Evolutionary conservation across 2,113 vertebrate genomes (phyloP).

Genomic region (Pica pica): DNA sequence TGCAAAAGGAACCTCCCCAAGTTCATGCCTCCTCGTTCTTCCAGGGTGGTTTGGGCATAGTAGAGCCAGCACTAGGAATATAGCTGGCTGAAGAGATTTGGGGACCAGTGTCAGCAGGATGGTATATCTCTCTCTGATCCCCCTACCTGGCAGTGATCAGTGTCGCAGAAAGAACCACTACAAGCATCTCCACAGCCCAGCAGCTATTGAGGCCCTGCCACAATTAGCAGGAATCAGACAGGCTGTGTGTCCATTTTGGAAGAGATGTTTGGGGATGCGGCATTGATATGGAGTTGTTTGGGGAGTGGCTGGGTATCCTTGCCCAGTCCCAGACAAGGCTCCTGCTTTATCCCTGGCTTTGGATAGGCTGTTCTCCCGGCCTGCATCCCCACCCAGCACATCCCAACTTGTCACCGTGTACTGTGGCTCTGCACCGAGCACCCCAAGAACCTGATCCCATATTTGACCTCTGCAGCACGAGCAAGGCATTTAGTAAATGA

Average conservation of each 20-base stretch:
- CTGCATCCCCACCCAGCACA: neutral
- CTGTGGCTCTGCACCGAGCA: neutral
- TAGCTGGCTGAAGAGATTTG: neutral
- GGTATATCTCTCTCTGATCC: neutral
- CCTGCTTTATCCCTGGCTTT: neutral
- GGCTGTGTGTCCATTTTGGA: neutral
- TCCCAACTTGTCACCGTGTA: neutral
- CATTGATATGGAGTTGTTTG: neutral
- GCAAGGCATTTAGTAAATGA: neutral
- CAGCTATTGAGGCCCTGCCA: neutral
- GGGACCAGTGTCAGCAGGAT: neutral
- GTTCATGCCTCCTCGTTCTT: neutral
- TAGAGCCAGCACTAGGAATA: neutral
- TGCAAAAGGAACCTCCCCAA: neutral
- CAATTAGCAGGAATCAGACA: neutral
- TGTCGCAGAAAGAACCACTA: neutral
- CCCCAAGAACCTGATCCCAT: rapidly evolving
- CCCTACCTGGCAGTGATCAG: neutral
- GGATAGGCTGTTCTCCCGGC: neutral
- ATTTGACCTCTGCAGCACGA: rapidly evolving
- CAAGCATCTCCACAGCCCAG: neutral
- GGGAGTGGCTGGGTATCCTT: neutral
- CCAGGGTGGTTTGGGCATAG: neutral
- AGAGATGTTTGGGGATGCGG: neutral
- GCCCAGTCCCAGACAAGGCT: neutral